phyloP scores from a whole-genome alignment of 2,797 vertebrate genomes.

The Pelodytes ibericus region DNA sequence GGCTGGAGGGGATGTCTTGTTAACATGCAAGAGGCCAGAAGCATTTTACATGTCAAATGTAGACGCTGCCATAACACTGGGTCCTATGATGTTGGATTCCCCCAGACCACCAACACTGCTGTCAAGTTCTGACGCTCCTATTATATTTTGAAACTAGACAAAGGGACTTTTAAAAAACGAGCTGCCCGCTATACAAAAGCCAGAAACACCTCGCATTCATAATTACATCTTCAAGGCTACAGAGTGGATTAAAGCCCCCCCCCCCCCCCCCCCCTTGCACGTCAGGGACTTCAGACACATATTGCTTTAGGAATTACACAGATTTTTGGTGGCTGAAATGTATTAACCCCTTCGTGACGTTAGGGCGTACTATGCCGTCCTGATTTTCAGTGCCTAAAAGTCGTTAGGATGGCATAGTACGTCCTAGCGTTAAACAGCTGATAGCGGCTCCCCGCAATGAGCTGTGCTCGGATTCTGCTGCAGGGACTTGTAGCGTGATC shows the following conservation, averaged over 20 bases:
- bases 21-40: constrained; percentile 28
- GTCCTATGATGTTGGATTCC: neutral
- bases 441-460: too few relatives aligned
- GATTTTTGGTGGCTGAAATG: neutral
- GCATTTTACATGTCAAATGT: constrained; percentile 33
- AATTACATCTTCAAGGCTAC: neutral
- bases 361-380: too few relatives aligned
- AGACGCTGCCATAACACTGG: constrained; percentile 23
- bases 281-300: too few relatives aligned
- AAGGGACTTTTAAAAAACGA: neutral
- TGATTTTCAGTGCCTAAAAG: too few relatives aligned
- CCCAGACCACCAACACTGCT: constrained; percentile 23
- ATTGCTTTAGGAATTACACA: too few relatives aligned
- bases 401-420: too few relatives aligned
- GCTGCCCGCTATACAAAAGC: neutral
- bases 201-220: neutral
- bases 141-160: neutral
- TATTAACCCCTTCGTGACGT: too few relatives aligned
- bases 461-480: too few relatives aligned
- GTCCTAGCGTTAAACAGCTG: too few relatives aligned
- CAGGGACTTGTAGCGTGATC: too few relatives aligned
- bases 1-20: constrained; percentile 37
- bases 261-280: too few relatives aligned
- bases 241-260: neutral
- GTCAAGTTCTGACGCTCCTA: neutral